Conservation (phyloP, 1,140 invertebrate genomes). For the Trichonephila clavipes region DNA sequence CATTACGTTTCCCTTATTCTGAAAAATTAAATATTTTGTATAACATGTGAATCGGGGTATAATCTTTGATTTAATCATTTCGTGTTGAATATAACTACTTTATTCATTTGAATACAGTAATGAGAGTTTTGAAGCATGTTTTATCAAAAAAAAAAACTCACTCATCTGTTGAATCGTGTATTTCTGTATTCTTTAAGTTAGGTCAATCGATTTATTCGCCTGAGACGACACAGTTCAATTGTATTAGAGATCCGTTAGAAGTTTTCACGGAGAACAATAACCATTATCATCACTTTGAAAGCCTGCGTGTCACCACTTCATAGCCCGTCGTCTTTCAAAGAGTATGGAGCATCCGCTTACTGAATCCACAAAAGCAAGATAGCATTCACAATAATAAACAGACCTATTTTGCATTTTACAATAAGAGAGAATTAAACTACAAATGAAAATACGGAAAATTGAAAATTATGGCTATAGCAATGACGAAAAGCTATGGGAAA, state of each 20-base stretch:
- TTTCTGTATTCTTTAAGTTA: conserved; percentile 17
- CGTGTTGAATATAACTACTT: neutral
- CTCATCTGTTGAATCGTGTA: neutral
- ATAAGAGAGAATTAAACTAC: no score
- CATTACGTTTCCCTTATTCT: no score
- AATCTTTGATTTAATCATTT: no score
- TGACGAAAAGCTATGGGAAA: no score
- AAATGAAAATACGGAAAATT: no score
- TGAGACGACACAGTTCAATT: conserved; percentile 47
- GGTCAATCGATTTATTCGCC: conserved; percentile 48
- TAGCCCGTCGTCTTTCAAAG: neutral
- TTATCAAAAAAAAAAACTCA: neutral
- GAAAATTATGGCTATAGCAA: no score
- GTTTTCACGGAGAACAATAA: conserved; percentile 6
- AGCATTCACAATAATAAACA: neutral
- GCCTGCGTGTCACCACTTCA: conserved; percentile 1
- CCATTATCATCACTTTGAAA: conserved; percentile 4
- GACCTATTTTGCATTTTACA: neutral
- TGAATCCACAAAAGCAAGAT: neutral
- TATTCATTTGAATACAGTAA: neutral
- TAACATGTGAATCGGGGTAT: no score
- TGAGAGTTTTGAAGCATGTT: neutral
- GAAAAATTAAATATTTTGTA: no score
- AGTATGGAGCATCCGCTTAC: neutral
- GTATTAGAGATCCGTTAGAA: conserved; percentile 38